A percentile compares a stretch with the other conserved stretches of the same genome.
These are phyloP conservation scores for Morus bassanus DNA, from an alignment of 2,797 vertebrate genomes.

Conservation along the genomic window DNA sequence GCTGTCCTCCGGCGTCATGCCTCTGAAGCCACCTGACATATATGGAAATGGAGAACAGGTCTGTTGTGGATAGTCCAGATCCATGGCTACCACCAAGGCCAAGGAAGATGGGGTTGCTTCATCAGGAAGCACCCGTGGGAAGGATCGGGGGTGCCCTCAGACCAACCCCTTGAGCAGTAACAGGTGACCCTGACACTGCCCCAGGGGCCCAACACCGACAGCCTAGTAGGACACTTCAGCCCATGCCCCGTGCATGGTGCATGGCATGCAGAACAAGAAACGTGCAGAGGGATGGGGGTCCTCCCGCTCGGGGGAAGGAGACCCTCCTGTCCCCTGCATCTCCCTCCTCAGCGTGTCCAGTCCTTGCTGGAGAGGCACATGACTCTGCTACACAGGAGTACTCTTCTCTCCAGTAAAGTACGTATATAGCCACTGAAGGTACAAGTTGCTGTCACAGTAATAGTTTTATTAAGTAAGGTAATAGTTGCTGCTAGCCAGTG, in stretches of 20 bases:
- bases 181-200: background rate
- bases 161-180: background rate
- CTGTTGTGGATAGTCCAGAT: background rate
- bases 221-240: background rate
- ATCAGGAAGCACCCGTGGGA: background rate
- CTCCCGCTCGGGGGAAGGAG: background rate
- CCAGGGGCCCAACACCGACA: background rate
- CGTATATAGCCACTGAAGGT: background rate
- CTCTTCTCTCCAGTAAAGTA: background rate
- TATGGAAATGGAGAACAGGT: background rate
- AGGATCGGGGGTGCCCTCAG: background rate
- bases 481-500: background rate
- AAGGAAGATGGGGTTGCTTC: background rate
- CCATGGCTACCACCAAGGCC: background rate
- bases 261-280: background rate
- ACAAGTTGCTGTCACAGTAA: background rate
- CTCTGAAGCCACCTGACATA: background rate
- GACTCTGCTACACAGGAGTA: background rate
- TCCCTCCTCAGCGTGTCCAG: background rate
- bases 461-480: background rate
- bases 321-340: background rate
- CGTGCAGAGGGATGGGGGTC: background rate
- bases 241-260: background rate
- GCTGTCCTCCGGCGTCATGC: background rate
- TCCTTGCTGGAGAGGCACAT: rapidly evolving